Conservation (phyloP, 2,113 vertebrate species). For the Galbula dea region DNA sequence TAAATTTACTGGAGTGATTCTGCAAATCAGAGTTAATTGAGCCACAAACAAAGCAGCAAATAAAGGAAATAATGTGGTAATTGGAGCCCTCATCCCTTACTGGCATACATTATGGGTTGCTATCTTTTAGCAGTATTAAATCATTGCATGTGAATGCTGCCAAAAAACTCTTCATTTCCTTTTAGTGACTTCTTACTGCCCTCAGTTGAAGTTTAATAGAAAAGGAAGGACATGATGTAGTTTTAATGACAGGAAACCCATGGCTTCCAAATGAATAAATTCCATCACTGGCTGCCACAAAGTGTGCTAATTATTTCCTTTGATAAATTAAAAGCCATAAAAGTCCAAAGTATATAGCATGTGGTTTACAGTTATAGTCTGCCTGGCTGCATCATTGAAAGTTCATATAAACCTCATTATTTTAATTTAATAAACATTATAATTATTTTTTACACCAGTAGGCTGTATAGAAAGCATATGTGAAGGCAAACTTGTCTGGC, state of each 20-base stretch:
- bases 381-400: slow-evolving; percentile 67
- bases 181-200: slow-evolving; percentile 85
- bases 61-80: slow-evolving; percentile 71
- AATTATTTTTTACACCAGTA: slow-evolving; percentile 62
- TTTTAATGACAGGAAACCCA: slow-evolving; percentile 88
- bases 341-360: slow-evolving; percentile 75
- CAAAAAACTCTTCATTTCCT: slow-evolving; percentile 85
- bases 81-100: slow-evolving; percentile 66
- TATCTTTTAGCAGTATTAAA: slow-evolving; percentile 83
- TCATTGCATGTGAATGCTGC: slow-evolving; percentile 76
- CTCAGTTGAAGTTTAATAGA: slow-evolving; percentile 85
- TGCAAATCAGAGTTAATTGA: slow-evolving; percentile 70
- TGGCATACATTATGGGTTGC: slow-evolving; percentile 73
- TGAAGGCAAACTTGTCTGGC: slow-evolving; percentile 33
- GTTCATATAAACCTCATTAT: slow-evolving; percentile 73
- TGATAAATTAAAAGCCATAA: slow-evolving; percentile 85
- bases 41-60: slow-evolving; percentile 69
- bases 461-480: slow-evolving; percentile 54
- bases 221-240: slow-evolving; percentile 87
- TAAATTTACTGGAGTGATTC: slow-evolving; percentile 61
- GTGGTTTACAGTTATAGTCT: slow-evolving; percentile 80
- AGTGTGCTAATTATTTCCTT: slow-evolving; percentile 88
- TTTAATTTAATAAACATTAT: slow-evolving; percentile 70
- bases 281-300: slow-evolving; percentile 83
- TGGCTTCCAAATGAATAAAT: slow-evolving; percentile 86